Evolutionary conservation across 2,888 invertebrate species (phyloP).

Genomic region (Eudasyphora cyanicolor): DNA sequence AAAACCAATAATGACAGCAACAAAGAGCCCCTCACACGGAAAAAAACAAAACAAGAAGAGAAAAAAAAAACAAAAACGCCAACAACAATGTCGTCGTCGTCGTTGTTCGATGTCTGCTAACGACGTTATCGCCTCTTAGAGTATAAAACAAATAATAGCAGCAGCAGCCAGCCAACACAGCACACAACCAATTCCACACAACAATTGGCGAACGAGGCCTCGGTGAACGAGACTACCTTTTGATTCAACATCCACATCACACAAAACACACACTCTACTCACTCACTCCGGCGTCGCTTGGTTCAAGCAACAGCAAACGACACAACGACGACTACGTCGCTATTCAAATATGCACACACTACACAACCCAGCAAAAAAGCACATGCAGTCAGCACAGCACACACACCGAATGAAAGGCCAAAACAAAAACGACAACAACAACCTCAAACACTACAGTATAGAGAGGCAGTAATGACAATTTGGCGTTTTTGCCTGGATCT

Average conservation of each 20-base stretch:
- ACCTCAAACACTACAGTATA: background rate
- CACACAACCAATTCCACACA: slow-evolving; percentile 65
- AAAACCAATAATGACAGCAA: background rate
- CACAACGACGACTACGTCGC: no score
- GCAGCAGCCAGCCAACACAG: slow-evolving; percentile 44
- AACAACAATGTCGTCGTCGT: background rate
- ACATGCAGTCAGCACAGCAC: background rate
- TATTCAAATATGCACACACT: slow-evolving; percentile 14
- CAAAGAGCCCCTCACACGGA: background rate
- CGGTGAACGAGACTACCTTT: slow-evolving; percentile 67
- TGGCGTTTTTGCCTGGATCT: background rate
- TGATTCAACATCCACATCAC: slow-evolving; percentile 65
- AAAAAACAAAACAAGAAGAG: no score
- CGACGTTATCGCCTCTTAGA: slow-evolving; percentile 61
- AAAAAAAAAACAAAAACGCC: background rate
- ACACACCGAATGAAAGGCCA: background rate
- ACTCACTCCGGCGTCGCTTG: background rate
- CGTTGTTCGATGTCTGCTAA: slow-evolving; percentile 54
- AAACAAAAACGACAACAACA: background rate
- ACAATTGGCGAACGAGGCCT: slow-evolving; percentile 63
- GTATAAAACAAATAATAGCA: slow-evolving; percentile 51
- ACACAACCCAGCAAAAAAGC: background rate
- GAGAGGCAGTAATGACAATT: background rate
- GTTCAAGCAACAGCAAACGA: no score
- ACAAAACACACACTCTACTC: slow-evolving; percentile 47